These are phyloP conservation scores for Andricus quercusramuli DNA, from an alignment of 2,888 invertebrate genomes.

Conservation along the genomic window DNA sequence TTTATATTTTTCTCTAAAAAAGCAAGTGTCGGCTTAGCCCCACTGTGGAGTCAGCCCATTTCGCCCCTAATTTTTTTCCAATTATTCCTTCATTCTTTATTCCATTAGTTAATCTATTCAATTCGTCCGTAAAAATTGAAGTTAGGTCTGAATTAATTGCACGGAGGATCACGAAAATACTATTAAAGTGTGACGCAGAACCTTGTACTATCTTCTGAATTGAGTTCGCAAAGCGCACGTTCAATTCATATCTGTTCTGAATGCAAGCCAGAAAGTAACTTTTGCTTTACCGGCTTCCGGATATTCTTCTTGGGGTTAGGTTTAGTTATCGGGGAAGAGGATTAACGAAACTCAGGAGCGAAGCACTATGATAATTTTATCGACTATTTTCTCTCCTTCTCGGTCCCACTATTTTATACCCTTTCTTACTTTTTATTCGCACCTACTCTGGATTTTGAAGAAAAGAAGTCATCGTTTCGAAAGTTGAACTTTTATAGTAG, in stretches of 20 bases:
- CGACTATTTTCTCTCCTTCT: slow-evolving; percentile 7
- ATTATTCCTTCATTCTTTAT: not conserved
- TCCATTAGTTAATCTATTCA: not conserved
- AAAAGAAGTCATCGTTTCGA: not conserved
- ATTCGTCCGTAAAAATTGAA: not conserved
- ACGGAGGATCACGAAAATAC: slow-evolving; percentile 1
- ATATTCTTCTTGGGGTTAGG: not conserved
- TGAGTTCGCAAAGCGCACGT: not conserved
- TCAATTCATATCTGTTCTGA: slow-evolving; percentile 7
- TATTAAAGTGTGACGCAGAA: slow-evolving; percentile 7
- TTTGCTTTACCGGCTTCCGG: slow-evolving; percentile 7
- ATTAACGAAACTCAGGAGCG: not conserved
- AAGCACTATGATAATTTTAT: slow-evolving; percentile 7
- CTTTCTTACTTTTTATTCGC: not conserved
- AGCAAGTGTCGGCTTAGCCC: no score
- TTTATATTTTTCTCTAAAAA: no score
- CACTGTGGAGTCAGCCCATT: no score
- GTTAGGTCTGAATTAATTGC: not conserved
- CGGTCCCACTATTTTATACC: not conserved
- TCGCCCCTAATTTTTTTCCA: not conserved
- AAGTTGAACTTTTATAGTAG: not conserved
- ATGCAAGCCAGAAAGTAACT: slow-evolving; percentile 7
- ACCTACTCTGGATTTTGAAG: not conserved
- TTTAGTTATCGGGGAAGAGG: slow-evolving; percentile 2
- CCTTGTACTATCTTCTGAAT: slow-evolving; percentile 7